Evolutionary conservation across 2,888 invertebrate genomes (phyloP), one percentile per base, ranked within the genome.

Genomic region (Tuberolachnus salignus): DNA sequence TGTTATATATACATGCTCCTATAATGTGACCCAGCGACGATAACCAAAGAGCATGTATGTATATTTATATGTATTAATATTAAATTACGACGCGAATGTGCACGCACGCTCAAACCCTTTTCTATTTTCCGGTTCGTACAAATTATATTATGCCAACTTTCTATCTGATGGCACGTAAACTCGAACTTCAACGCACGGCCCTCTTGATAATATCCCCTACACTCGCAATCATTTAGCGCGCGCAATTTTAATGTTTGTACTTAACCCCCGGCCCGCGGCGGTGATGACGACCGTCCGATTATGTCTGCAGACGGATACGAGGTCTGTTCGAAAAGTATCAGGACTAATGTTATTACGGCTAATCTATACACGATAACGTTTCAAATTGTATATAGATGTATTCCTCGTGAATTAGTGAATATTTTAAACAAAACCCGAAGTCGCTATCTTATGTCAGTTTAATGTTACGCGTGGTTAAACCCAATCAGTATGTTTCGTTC

Each of bases 111-210:
- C 55, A 73, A 75, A 66, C 66, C 74, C 74, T 75, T 66, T 66
- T 66, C 64, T 16, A 51, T 75, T 64, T 75, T 75, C 66, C 74
- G 74, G 74, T 66, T 26, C 44, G 74, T 55, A 55, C 55, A 51
- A 66, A 66, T 66, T 66, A 44, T 19, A n/a, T n/a, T 64, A 64
- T 13, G 44, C 44, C 64, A 61, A 73, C 73, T 73, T 73, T 63
- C 51, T 73, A 73, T 73, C 72, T 61, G 72, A 72, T 72, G 61
- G 49, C 19, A 21, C 19, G 34, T n/a, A 72, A 61, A 51, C 46
- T 26, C 59, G 13, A 8, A 46, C 46, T 46, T 1, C 46, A 1
- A 11, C 4, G 23, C 3, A 34, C 61, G 49, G 61, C 61, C 16
- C 61, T 61, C 72, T 61, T 72, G 34, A 6, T 34, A 72, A 72